These are phyloP conservation scores for Neomonachus schauinslandi DNA, from an alignment of 2,113 vertebrate species.

Conservation along the genomic window DNA sequence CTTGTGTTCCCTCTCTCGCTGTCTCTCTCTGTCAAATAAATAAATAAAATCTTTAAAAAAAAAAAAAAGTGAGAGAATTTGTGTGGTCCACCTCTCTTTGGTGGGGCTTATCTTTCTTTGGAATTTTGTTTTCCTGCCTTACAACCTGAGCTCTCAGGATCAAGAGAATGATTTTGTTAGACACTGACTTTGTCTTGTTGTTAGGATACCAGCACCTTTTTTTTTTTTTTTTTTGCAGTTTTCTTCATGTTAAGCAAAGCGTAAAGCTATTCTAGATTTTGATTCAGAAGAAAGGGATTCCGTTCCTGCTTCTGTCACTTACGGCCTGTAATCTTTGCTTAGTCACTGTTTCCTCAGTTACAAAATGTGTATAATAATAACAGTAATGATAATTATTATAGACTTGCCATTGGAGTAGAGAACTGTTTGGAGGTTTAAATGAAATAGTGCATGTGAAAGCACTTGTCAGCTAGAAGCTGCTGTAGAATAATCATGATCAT, in stretches of 20 bases:
- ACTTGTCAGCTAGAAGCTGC: background rate
- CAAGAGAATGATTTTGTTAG: background rate
- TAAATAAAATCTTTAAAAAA: no score
- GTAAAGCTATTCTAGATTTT: background rate
- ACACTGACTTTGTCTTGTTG: background rate
- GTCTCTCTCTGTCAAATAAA: no score
- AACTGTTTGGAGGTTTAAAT: background rate
- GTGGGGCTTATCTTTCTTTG: background rate
- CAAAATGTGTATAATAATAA: background rate
- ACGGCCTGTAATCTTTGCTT: background rate
- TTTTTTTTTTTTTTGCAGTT: background rate
- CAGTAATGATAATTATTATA: background rate
- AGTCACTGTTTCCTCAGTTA: slow-evolving; percentile 34
- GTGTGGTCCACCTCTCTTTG: background rate
- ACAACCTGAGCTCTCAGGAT: background rate
- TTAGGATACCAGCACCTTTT: background rate
- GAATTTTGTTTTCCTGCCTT: background rate
- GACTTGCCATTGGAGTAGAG: background rate
- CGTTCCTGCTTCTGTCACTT: background rate
- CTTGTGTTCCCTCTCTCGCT: no score
- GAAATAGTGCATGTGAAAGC: background rate
- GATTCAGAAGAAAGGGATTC: background rate
- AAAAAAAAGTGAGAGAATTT: background rate
- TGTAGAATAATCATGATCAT: background rate
- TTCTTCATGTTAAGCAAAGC: background rate